Evolutionary conservation across 2,888 invertebrate species (phyloP).

Genomic region (Drosophila hawaiiensis): DNA sequence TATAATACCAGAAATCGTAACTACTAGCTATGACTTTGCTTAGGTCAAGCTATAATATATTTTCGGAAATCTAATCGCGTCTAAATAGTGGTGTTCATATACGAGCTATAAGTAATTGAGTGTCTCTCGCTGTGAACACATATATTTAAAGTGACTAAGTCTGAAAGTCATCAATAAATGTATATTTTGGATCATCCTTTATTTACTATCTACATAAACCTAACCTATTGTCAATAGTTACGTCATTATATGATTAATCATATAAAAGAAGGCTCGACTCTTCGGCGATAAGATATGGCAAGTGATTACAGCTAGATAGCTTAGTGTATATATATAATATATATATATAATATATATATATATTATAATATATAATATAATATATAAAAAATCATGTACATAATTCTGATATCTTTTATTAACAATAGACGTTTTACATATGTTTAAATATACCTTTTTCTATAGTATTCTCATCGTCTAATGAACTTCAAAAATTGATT

Average conservation of each 20-base stretch:
- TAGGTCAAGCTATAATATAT: slow-evolving; percentile 9
- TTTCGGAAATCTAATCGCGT: neutral
- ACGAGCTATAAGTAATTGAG: neutral
- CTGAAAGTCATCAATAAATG: neutral
- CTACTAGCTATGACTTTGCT: slow-evolving; percentile 15
- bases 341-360: neutral
- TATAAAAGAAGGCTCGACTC: slow-evolving; percentile 30
- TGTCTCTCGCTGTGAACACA: neutral
- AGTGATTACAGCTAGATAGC: neutral
- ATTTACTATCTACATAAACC: neutral
- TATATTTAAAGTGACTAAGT: neutral
- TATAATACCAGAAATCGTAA: neutral
- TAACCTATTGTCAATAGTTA: neutral
- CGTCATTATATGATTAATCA: neutral
- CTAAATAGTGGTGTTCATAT: neutral
- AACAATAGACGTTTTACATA: neutral
- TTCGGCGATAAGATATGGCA: slow-evolving; percentile 6
- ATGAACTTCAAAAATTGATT: neutral
- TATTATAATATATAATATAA: neutral
- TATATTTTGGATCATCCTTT: neutral
- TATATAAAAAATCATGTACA: neutral
- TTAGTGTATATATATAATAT: neutral
- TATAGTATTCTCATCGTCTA: neutral
- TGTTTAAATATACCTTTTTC: neutral
- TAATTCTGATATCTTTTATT: neutral